Percentiles rank a stretch among this genome's conserved stretches.
phyloP scores from a whole-genome alignment of 2,888 invertebrate genomes.

The Pomacea canaliculata region DNA sequence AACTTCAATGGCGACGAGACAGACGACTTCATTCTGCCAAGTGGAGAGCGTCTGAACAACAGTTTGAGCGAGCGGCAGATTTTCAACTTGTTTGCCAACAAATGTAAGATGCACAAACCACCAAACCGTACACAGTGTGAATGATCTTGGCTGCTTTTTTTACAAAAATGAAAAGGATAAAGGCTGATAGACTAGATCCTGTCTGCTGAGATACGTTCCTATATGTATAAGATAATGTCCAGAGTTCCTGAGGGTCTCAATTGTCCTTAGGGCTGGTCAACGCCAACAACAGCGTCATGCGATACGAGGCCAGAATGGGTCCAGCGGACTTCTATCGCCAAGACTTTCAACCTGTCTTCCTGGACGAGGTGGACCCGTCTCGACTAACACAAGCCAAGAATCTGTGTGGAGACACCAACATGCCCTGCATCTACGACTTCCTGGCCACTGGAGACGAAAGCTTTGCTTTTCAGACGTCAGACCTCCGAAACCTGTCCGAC shows the following conservation, averaged over 20 bases:
- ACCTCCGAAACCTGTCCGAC: no score
- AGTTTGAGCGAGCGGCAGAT: slow-evolving; percentile 17
- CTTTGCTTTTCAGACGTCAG: background rate
- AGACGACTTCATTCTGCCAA: slow-evolving; percentile 27
- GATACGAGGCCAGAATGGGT: slow-evolving; percentile 9
- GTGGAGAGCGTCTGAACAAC: background rate
- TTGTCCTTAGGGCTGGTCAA: slow-evolving; percentile 9
- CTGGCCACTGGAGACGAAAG: background rate
- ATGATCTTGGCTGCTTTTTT: no score
- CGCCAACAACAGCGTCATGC: slow-evolving; percentile 4
- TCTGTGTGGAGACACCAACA: slow-evolving; percentile 1
- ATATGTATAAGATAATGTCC: no score
- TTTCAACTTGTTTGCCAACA: slow-evolving; percentile 23
- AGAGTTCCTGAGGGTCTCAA: no score
- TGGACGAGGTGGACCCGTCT: slow-evolving; percentile 3
- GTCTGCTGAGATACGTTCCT: no score
- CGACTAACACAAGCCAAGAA: background rate
- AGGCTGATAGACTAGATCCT: no score
- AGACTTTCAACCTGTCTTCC: slow-evolving; percentile 18
- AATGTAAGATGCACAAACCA: slow-evolving; percentile 25
- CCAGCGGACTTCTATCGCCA: slow-evolving; percentile 16
- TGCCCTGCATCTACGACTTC: slow-evolving; percentile 23
- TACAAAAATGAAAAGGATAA: no score
- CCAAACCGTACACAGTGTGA: no score
- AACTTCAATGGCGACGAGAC: slow-evolving; percentile 26